These are phyloP conservation scores for Thaumatotibia leucotreta DNA, from an alignment of 1,140 invertebrate genomes.

Conservation along the genomic window DNA sequence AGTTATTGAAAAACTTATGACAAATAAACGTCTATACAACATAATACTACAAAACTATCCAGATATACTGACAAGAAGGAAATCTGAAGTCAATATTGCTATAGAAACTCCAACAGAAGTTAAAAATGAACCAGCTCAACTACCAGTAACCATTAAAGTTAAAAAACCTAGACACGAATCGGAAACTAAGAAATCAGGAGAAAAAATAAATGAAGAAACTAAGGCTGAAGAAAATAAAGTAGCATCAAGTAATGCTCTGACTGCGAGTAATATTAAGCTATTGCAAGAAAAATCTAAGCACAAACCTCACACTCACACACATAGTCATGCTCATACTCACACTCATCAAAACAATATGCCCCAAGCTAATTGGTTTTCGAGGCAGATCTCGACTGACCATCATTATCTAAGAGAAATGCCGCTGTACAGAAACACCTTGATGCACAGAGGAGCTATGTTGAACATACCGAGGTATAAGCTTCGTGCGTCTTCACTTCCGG, in stretches of 20 bases:
- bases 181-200: slow-evolving; percentile 2
- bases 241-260: slow-evolving; percentile 10
- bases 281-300: slow-evolving; percentile 20
- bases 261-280: slow-evolving; percentile 15
- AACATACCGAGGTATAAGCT: slow-evolving; percentile 82
- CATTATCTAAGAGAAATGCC: slow-evolving; percentile 84
- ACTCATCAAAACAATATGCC: slow-evolving; percentile 13
- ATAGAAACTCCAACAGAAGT: slow-evolving; percentile 25
- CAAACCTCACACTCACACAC: slow-evolving; percentile 14
- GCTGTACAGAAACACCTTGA: slow-evolving; percentile 84
- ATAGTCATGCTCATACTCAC: slow-evolving; percentile 10
- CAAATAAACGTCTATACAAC: slow-evolving; percentile 55
- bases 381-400: slow-evolving; percentile 59
- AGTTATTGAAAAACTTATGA: slow-evolving; percentile 64
- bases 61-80: slow-evolving; percentile 41
- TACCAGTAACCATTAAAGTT: slow-evolving; percentile 46
- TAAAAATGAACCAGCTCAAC: slow-evolving; percentile 31
- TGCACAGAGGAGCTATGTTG: slow-evolving; percentile 64
- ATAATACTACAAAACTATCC: slow-evolving; percentile 64
- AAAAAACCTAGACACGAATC: slow-evolving; percentile 39
- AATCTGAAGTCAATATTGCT: slow-evolving; percentile 47
- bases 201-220: slow-evolving; percentile 16
- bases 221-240: slow-evolving; percentile 12
- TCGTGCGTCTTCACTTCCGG: slow-evolving; percentile 90
- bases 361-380: slow-evolving; percentile 38